phyloP scores from a whole-genome alignment of 2,113 vertebrate genomes.

The Microcebus jonahi region DNA sequence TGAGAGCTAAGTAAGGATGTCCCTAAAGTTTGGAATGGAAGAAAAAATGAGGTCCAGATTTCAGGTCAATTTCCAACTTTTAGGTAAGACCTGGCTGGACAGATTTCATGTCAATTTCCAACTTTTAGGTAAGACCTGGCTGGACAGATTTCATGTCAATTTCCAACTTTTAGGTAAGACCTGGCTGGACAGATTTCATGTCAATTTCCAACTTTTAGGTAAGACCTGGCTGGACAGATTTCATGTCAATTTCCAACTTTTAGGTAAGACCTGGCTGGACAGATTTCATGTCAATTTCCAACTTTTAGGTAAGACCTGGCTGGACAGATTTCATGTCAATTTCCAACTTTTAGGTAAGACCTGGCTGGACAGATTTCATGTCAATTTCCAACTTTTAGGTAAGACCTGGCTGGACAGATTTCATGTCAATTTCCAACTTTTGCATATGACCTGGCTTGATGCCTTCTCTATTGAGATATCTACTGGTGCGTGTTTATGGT shows the following conservation, averaged over 20 bases:
- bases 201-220: slow-evolving; percentile 14
- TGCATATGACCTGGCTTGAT: background rate
- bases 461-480: background rate
- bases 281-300: slow-evolving; percentile 40
- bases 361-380: too few relatives aligned
- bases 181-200: background rate
- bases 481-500: background rate
- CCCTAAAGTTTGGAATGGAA: slow-evolving; percentile 5
- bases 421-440: slow-evolving; percentile 21
- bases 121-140: too few relatives aligned
- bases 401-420: background rate
- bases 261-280: too few relatives aligned
- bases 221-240: too few relatives aligned
- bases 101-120: slow-evolving; percentile 40
- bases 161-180: too few relatives aligned
- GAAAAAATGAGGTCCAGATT: background rate
- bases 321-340: background rate
- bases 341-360: background rate
- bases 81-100: too few relatives aligned
- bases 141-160: too few relatives aligned
- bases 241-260: too few relatives aligned
- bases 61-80: too few relatives aligned
- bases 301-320: background rate
- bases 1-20: background rate
- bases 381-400: too few relatives aligned